phyloP scores from a whole-genome alignment of 2,888 invertebrate species.

The Ephialtes manifestator region DNA sequence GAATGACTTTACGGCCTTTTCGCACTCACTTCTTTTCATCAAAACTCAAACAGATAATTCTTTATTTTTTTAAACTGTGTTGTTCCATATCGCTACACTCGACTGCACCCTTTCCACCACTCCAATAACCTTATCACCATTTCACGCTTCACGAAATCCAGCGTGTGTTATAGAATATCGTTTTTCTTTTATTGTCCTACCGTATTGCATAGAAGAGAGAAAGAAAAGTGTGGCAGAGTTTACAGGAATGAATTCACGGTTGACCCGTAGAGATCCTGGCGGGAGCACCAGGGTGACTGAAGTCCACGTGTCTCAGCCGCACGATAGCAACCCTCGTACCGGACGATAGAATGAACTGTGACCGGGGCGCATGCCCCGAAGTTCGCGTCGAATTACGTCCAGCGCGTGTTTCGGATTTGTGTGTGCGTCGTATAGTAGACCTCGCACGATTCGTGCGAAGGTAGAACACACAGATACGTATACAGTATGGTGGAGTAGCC shows the following conservation, averaged over 20 bases:
- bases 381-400: conserved; percentile 52
- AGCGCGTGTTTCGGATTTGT: conserved; percentile 23
- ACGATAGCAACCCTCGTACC: conserved; percentile 75
- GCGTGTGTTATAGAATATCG: background rate
- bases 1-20: background rate
- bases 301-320: conserved; percentile 81
- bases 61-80: background rate
- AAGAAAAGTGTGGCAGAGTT: background rate
- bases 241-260: conserved; percentile 41
- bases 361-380: conserved; percentile 79
- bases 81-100: background rate
- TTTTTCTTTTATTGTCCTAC: background rate
- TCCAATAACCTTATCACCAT: conserved; percentile 32
- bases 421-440: background rate
- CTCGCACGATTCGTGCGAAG: background rate
- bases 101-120: background rate
- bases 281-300: conserved; percentile 81
- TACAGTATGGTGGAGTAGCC: background rate
- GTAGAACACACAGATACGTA: background rate
- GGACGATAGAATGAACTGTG: conserved; percentile 58
- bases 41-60: background rate
- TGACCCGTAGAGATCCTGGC: conserved; percentile 73
- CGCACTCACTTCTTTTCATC: background rate
- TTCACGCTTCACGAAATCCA: conserved; percentile 8
- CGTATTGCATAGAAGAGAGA: conserved; percentile 1